Base-by-base conservation (phyloP, 2,113 vertebrate genomes). In the Hippoglossus stenolepis region DNA sequence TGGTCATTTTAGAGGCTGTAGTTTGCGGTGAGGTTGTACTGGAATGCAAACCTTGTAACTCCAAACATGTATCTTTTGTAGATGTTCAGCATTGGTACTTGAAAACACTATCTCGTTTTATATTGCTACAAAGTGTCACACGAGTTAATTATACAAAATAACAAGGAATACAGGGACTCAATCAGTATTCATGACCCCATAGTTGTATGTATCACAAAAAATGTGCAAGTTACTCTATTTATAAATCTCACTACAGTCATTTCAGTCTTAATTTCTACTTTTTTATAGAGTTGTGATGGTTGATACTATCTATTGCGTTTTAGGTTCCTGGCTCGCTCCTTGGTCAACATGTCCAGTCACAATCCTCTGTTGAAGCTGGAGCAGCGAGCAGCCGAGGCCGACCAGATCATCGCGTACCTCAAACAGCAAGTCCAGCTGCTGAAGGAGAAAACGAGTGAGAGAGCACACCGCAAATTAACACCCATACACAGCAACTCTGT, bases 391-490 rank as follows among this genome's bases (percentile, higher is more conserved):
- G 93, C 95, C 3, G 98, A 99, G 80, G 98, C 97, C 0, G 98
- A 99, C 92, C 96, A 97, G 93, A 93, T 99, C 88, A 99, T 99
- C 75, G 96, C 96, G 68, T 98, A 97, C 91, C 96, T 99, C 68
- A 99, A 98, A 89, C 96, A 98, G 65, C 98, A 98, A 91, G 95
- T 99, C 85, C 95, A 96, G 88, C 94, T 98, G 84, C 96, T 99
- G 17, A 99, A 98, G 88, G 97, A 99, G 83, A 99, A 98, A 96
- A 96, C 97, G 79, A 93, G 98, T 99, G 95, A 95, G 97, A 64
- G 76, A 77, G 63, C 80, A 17, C 54, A 31, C 24, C 2, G 0
- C 38, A 70, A 38, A 63, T 23, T 6, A 31, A 64, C 61, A 75
- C 7, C 15, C 11, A 56, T 20, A 28, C 35, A 60, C 24, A 17